phyloP scores from a whole-genome alignment of 2,888 invertebrate species.

The Parascotia fuliginaria region DNA sequence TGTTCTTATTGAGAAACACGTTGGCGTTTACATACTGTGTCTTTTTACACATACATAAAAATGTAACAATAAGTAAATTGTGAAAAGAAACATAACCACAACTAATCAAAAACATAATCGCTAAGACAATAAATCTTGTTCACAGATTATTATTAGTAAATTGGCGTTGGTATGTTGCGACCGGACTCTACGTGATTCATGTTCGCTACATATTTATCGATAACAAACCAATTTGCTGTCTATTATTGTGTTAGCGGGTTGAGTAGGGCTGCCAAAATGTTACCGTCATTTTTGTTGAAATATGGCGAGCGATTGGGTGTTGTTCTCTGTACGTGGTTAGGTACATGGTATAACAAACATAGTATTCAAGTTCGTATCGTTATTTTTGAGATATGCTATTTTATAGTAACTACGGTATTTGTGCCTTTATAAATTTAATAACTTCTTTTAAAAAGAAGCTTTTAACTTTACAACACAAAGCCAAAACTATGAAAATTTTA shows the following conservation, averaged over 20 bases:
- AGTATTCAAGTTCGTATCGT: no score
- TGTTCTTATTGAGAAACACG: no score
- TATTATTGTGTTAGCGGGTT: slow-evolving; percentile 54
- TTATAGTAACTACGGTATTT: no score
- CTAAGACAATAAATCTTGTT: slow-evolving; percentile 29
- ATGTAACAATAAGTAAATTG: no score
- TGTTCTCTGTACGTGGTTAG: background rate
- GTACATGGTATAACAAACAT: background rate
- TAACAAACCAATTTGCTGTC: slow-evolving; percentile 59
- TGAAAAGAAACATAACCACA: background rate
- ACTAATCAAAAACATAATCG: slow-evolving; percentile 13
- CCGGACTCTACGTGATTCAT: slow-evolving; percentile 55
- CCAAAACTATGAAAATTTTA: no score
- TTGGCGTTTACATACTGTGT: no score
- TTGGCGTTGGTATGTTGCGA: slow-evolving; percentile 40
- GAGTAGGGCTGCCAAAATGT: slow-evolving; percentile 8
- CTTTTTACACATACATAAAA: no score
- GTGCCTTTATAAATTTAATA: no score
- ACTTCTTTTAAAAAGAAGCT: no score
- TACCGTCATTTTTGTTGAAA: slow-evolving; percentile 1
- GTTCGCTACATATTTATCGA: slow-evolving; percentile 56
- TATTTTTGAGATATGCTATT: no score
- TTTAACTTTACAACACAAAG: no score
- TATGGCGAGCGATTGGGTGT: background rate
- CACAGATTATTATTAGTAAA: slow-evolving; percentile 41